These are phyloP conservation scores for Epinephelus awoara DNA, from an alignment of 2,797 vertebrate genomes.

Conservation along the genomic window DNA sequence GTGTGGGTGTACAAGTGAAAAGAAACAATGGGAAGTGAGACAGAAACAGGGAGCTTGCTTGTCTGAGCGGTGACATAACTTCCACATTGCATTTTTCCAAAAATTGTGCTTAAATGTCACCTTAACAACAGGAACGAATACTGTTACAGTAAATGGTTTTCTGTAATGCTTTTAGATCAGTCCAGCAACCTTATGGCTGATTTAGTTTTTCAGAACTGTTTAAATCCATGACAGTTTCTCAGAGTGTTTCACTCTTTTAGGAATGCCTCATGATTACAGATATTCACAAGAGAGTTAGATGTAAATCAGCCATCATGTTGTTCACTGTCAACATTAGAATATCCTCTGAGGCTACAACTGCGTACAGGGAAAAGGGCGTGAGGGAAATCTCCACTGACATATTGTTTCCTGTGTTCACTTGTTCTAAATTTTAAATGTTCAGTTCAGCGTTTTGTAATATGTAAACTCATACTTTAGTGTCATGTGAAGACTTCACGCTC, in stretches of 20 bases:
- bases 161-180: background rate
- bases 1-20: background rate
- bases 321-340: background rate
- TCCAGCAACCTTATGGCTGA: background rate
- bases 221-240: background rate
- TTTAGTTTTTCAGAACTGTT: background rate
- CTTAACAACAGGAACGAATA: background rate
- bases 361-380: too few species aligned
- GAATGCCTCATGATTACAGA: background rate
- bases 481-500: background rate
- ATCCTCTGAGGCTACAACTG: conserved; percentile 5
- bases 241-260: conserved; percentile 8
- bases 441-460: background rate
- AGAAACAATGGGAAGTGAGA: background rate
- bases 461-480: conserved; percentile 5
- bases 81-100: background rate
- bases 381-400: conserved; percentile 3
- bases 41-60: background rate
- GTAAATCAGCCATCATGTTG: conserved; percentile 1
- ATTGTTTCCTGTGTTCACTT: background rate
- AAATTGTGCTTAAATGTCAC: background rate
- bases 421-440: background rate
- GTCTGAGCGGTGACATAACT: conserved; percentile 3
- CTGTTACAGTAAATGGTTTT: background rate
- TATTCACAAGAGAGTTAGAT: background rate